Evolutionary conservation across 2,888 invertebrate species (phyloP).

Genomic region (Ptychoptera albimana): DNA sequence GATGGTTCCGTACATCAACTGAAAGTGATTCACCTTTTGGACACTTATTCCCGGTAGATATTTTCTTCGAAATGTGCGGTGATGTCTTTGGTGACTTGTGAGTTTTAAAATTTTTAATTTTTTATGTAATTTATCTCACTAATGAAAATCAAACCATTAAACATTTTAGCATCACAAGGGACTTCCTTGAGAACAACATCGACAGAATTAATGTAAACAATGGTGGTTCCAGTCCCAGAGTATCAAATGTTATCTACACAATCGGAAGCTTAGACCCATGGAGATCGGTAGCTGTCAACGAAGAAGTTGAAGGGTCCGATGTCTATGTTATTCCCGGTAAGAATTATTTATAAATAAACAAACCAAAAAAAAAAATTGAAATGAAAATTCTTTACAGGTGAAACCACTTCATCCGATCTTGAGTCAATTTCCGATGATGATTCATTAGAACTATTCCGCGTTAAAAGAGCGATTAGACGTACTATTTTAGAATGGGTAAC

Average conservation of each 20-base stretch:
- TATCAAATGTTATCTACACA: slow-evolving; percentile 28
- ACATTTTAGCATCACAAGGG: not conserved
- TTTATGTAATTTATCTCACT: not conserved
- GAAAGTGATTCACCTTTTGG: slow-evolving; percentile 41
- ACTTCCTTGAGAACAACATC: no score
- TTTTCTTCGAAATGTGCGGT: slow-evolving; percentile 23
- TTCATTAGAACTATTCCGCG: no score
- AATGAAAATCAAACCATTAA: not conserved
- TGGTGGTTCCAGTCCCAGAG: slow-evolving; percentile 24
- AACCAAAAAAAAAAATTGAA: no score
- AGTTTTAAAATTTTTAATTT: slow-evolving; percentile 8
- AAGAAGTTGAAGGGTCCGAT: slow-evolving; percentile 12
- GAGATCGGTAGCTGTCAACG: slow-evolving; percentile 27
- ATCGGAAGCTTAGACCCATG: slow-evolving; percentile 34
- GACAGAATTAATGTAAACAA: slow-evolving; percentile 26
- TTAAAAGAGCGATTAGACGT: no score
- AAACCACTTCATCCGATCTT: no score
- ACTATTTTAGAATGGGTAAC: no score
- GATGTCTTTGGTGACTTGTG: slow-evolving; percentile 23
- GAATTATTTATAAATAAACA: no score
- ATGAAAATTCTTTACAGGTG: no score
- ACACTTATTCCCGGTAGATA: slow-evolving; percentile 31
- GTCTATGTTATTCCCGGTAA: no score
- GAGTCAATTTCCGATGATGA: no score
- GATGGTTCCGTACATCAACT: slow-evolving; percentile 55